Evolutionary conservation across 1,140 invertebrate species (phyloP), one percentile per base, ranked within the genome.

Genomic region (Drosophila nigromelanica): DNA sequence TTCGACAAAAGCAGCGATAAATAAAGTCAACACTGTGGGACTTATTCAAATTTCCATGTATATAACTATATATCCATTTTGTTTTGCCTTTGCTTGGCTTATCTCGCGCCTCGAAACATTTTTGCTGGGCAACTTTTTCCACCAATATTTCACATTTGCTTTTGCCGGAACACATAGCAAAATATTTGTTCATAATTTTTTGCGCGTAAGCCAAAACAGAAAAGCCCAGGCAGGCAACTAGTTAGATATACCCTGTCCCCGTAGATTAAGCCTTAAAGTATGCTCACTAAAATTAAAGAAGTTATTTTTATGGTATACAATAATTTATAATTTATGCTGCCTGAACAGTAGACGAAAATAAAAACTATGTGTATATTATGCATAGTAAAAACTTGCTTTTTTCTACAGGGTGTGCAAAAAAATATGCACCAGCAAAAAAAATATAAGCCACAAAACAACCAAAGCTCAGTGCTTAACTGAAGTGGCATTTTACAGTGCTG

Each of bases 401-500:
- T 43, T 52, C 0, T 69, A 54, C 10, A 61, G 56, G 33, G 58
- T 62, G 33, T 45, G 42, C 43, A 0, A 35, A 35, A 40, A 15
- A 35, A 52, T 18, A 2, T 4, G 33, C 58, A 48, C 51, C 54
- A 27, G 51, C 43, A 27, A 60, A 61, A 42, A 76, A 54, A 55
- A 67, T 82, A 40, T 82, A 40, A 64, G 27, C 43, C 51, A 68
- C 42, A 56, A 52, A 39, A 50, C 27, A 54, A 37, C 8, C 56
- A 62, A 67, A 74, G 67, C 60, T 40, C 59, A 21, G 50, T 39
- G 59, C 64, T 56, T 58, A 39, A 45, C 62, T 72, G 71, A 61
- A 82, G 80, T 83, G 80, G 45, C 58, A 69, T 71, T 82, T 67
- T 56, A 55, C 40, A 69, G 50, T 37, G 45, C 51, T 68, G 56